These are phyloP conservation scores for Pentalonia nigronervosa DNA, from an alignment of 1,140 invertebrate species.

Conservation along the genomic window DNA sequence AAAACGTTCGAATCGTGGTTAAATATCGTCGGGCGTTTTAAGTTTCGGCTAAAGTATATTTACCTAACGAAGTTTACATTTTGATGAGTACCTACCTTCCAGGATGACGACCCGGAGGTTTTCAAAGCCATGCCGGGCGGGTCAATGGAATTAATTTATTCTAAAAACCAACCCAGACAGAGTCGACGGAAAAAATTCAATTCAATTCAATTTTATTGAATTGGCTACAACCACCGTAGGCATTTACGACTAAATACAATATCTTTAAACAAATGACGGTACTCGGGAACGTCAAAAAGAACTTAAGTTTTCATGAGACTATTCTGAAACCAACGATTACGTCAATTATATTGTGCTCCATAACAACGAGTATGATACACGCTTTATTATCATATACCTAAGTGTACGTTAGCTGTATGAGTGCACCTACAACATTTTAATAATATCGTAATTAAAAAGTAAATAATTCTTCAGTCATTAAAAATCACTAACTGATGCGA, in stretches of 20 bases:
- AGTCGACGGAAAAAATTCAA: background rate
- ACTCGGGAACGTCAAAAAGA: background rate
- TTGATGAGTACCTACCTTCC: conserved; percentile 23
- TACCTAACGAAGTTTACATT: conserved; percentile 36
- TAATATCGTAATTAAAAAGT: background rate
- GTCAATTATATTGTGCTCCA: background rate
- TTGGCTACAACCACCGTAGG: background rate
- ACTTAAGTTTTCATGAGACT: background rate
- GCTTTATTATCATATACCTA: background rate
- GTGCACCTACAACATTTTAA: background rate
- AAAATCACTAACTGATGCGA: background rate
- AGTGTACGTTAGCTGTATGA: background rate
- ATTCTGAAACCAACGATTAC: background rate
- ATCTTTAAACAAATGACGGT: background rate
- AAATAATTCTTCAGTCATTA: background rate
- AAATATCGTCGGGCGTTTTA: background rate
- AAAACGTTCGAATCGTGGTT: conserved; percentile 35
- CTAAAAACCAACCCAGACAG: background rate
- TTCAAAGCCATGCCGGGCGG: background rate
- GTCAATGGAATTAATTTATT: background rate
- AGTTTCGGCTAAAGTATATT: background rate
- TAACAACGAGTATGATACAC: background rate
- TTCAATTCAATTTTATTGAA: background rate
- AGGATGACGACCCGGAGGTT: background rate
- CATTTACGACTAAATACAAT: background rate